Evolutionary conservation across 2,888 invertebrate genomes (phyloP).

Genomic region (Tetragonisca angustula): DNA sequence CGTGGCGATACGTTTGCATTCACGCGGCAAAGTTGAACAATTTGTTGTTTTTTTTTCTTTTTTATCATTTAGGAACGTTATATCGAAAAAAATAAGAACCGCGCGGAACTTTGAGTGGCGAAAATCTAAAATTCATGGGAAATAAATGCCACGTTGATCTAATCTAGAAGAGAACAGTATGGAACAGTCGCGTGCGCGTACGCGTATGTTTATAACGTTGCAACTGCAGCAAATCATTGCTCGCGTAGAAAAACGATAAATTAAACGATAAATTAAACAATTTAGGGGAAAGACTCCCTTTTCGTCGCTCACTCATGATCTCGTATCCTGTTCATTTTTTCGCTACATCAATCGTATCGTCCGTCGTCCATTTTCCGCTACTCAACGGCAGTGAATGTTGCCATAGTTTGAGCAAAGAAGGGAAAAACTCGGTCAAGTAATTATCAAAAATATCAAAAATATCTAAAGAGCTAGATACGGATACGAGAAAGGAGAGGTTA

Average conservation of each 20-base stretch:
- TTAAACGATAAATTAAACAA: neutral
- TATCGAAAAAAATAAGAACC: conserved; percentile 74
- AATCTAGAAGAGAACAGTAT: neutral
- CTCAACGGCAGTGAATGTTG: neutral
- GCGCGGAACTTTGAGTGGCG: conserved; percentile 32
- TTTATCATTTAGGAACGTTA: conserved; percentile 81
- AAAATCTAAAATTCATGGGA: conserved; percentile 70
- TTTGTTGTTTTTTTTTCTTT: conserved; percentile 51
- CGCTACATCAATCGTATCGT: neutral
- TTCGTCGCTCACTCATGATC: no score
- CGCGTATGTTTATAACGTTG: neutral
- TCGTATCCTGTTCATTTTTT: neutral
- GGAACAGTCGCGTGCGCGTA: neutral
- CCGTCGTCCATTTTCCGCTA: neutral
- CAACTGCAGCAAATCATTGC: neutral
- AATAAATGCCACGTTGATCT: conserved; percentile 69
- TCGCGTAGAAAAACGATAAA: neutral
- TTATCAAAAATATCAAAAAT: neutral
- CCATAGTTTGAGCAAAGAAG: conserved; percentile 8
- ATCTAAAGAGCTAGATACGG: neutral
- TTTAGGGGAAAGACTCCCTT: neutral
- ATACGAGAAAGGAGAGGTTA: no score
- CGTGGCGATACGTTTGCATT: conserved; percentile 70
- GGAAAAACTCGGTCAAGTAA: neutral
- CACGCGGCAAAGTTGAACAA: conserved; percentile 54